Base-by-base conservation (phyloP, 92 coral and sea anemone species). In the Metridium senile region DNA sequence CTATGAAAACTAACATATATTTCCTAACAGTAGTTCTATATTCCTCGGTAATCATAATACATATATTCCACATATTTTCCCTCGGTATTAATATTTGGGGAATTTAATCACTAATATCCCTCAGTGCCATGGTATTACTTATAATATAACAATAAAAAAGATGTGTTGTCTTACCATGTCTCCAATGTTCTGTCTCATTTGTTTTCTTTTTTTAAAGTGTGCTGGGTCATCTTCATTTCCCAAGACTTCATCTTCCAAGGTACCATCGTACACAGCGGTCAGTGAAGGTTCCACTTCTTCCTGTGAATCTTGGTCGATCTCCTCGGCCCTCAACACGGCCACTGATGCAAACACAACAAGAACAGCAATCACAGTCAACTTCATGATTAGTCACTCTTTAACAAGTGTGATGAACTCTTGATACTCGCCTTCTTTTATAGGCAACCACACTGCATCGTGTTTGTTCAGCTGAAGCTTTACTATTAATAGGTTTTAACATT, bases 261-360 rank as follows among this genome's bases (percentile, higher is more conserved):
- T 62, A 1, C 81, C 81, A 46, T 76, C 81, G 61, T 62, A 64
- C 62, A 76, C 29, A 72, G 30, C 64, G 17, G 32, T 47, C 59
- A 49, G 32, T 26, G 81, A 62, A 11, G 67, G 33, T 20, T 81
- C 86, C 20, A 70, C 78, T 10, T 57, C 61, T 9, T 54, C 67
- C 19, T 72, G n/a, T n/a, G n/a, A n/a, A n/a, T n/a, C n/a, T n/a
- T n/a, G 33, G 23, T 49, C 75, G 0, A 58, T 35, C 34, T 77
- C 83, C 16, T 83, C 88, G 13, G 83, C 83, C 71, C 57, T 77
- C 53, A 77, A 64, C 49, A 83, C 33, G 83, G 79, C 88, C 29
- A 77, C 83, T 20, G 83, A 77, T 27, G 88, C 88, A 10, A 74
- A 39, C 35, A 76, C 76, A 10, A 83, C 62, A 51, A 83, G 71